Conservation (phyloP, 2,797 vertebrate species). For the Notoglanidium macrostoma region DNA sequence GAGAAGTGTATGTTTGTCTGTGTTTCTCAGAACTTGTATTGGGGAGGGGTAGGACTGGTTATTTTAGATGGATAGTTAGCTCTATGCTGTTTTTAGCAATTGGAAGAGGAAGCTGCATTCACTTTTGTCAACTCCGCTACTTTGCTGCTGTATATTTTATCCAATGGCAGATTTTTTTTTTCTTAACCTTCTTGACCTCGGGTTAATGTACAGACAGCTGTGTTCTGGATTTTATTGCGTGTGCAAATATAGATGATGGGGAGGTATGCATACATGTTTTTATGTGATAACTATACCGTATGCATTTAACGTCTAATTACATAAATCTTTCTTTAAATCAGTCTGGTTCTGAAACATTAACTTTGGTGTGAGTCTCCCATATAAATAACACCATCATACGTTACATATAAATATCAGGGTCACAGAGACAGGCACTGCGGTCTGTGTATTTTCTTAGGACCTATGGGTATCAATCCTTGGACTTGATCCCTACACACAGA, state of each 20-base stretch:
- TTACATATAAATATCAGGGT: neutral
- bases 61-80: slow-evolving; percentile 35
- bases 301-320: neutral
- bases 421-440: neutral
- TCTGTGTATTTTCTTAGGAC: slow-evolving; percentile 11
- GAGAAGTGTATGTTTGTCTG: slow-evolving; percentile 35
- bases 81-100: slow-evolving; percentile 40
- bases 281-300: neutral
- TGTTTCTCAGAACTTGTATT: slow-evolving; percentile 31
- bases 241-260: neutral
- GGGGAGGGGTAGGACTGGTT: slow-evolving; percentile 31
- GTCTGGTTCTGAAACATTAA: neutral
- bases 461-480: neutral
- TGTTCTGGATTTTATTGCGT: neutral
- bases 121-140: slow-evolving; percentile 25
- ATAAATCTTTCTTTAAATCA: neutral
- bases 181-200: slow-evolving; percentile 18
- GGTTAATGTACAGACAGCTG: slow-evolving; percentile 29
- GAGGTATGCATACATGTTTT: neutral
- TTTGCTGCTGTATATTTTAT: slow-evolving; percentile 8
- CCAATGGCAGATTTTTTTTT: neutral
- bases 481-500: neutral
- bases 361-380: neutral
- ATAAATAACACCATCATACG: slow-evolving; percentile 16
- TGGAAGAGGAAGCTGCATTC: slow-evolving; percentile 35